These are phyloP conservation scores for Nesogale talazaci DNA, from an alignment of 2,113 vertebrate species.

Conservation along the genomic window DNA sequence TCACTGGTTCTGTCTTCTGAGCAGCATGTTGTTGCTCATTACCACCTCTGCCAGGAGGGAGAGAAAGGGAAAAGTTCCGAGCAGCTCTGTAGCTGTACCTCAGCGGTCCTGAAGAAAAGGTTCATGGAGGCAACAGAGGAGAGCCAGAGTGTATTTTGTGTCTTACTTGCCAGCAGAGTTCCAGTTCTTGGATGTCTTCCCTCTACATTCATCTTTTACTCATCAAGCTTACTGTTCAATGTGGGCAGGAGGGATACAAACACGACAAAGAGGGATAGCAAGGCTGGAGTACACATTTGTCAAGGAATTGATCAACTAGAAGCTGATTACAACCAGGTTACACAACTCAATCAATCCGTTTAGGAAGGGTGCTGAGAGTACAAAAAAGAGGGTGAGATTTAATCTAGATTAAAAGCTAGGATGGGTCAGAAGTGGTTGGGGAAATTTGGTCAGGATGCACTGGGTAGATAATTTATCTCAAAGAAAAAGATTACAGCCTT, in stretches of 20 bases:
- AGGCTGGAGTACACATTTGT: background rate
- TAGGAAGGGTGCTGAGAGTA: no score
- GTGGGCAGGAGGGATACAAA: background rate
- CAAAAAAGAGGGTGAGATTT: background rate
- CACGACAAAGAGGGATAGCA: background rate
- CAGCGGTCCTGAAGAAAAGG: no score
- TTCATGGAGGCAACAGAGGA: no score
- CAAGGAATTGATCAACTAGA: conserved; percentile 29
- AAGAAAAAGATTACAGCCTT: background rate
- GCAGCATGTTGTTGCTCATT: no score
- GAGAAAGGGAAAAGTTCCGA: no score
- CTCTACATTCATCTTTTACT: no score
- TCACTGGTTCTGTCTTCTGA: no score
- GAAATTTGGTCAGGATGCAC: background rate
- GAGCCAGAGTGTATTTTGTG: no score
- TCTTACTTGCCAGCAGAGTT: no score
- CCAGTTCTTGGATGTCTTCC: no score
- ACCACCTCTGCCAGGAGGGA: no score
- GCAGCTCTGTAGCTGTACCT: no score
- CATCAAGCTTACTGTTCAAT: background rate
- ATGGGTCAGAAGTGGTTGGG: background rate
- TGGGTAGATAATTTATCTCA: background rate
- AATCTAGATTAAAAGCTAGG: background rate
- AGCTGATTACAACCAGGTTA: background rate
- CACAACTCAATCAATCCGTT: background rate